phyloP scores from a whole-genome alignment of 2,888 invertebrate genomes.

The Tachina fera region DNA sequence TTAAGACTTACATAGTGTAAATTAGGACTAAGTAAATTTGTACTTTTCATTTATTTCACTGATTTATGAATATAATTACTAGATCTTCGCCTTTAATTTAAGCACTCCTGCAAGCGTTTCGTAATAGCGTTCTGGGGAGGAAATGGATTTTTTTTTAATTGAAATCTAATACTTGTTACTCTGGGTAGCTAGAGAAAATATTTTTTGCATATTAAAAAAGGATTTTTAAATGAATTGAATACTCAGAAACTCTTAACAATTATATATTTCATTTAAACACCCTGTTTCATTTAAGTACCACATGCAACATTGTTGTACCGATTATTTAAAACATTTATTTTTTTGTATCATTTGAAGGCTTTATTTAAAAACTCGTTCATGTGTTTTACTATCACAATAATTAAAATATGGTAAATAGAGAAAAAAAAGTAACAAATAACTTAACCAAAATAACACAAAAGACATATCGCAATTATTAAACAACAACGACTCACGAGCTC shows the following conservation, averaged over 20 bases:
- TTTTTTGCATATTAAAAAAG: too few relatives aligned
- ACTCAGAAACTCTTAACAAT: neutral
- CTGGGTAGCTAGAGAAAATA: too few relatives aligned
- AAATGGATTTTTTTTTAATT: too few relatives aligned
- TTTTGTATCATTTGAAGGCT: conserved; percentile 33
- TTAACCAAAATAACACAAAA: conserved; percentile 41
- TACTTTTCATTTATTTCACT: too few relatives aligned
- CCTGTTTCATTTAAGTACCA: conserved; percentile 21
- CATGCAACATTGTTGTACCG: conserved; percentile 6
- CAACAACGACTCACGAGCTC: conserved; percentile 53
- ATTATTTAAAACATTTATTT: conserved; percentile 17
- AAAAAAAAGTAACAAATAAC: conserved; percentile 41
- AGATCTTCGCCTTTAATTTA: too few relatives aligned
- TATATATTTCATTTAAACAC: neutral
- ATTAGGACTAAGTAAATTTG: too few relatives aligned
- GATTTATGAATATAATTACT: too few relatives aligned
- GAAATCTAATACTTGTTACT: too few relatives aligned
- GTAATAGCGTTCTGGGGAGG: too few relatives aligned
- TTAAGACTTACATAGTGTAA: too few relatives aligned
- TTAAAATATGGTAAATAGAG: conserved; percentile 71
- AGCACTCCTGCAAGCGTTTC: too few relatives aligned
- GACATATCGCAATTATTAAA: conserved; percentile 53
- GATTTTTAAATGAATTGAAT: neutral
- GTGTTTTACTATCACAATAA: conserved; percentile 70
- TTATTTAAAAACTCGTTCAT: conserved; percentile 67